Percentiles rank a stretch among this genome's conserved stretches.
Conservation (phyloP, 2,113 vertebrate species). For the Cichladusa arquata region DNA sequence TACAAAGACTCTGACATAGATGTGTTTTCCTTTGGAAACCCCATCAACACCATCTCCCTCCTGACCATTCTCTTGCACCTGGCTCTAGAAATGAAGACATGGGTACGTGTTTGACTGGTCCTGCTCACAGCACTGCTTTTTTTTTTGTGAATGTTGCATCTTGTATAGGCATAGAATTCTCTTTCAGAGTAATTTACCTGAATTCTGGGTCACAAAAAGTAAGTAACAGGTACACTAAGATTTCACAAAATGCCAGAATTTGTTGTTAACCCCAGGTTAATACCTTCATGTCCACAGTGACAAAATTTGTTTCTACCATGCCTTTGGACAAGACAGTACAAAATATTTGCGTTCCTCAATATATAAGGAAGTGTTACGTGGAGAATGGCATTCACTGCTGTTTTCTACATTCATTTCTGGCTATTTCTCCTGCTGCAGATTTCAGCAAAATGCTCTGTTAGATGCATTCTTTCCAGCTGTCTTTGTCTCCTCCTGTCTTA, state of each 20-base stretch:
- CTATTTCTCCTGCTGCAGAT: not conserved
- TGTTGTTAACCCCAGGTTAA: not conserved
- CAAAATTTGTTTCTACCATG: not conserved
- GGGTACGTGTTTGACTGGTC: constrained; percentile 77
- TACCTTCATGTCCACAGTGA: not conserved
- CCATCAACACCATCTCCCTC: constrained; percentile 86
- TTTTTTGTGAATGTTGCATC: not conserved
- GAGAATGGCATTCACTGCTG: not conserved
- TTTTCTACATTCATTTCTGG: not conserved
- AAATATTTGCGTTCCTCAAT: not conserved
- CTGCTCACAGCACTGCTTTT: not conserved
- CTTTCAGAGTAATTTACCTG: not conserved
- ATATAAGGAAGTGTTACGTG: not conserved
- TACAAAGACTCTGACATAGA: constrained; percentile 85
- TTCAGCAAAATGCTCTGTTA: not conserved
- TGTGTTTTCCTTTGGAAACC: constrained; percentile 87
- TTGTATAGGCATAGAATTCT: not conserved
- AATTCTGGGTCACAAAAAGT: not conserved
- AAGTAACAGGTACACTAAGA: not conserved
- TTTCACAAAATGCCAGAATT: not conserved
- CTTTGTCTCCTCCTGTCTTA: not conserved
- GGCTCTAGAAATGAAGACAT: constrained; percentile 91
- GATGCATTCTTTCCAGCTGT: not conserved
- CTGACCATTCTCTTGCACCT: constrained; percentile 90
- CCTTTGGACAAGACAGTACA: not conserved